A percentile compares a stretch with the other conserved stretches of the same genome.
These are phyloP conservation scores for Lepeophtheirus salmonis DNA, from an alignment of 1,140 invertebrate genomes.

Conservation along the genomic window DNA sequence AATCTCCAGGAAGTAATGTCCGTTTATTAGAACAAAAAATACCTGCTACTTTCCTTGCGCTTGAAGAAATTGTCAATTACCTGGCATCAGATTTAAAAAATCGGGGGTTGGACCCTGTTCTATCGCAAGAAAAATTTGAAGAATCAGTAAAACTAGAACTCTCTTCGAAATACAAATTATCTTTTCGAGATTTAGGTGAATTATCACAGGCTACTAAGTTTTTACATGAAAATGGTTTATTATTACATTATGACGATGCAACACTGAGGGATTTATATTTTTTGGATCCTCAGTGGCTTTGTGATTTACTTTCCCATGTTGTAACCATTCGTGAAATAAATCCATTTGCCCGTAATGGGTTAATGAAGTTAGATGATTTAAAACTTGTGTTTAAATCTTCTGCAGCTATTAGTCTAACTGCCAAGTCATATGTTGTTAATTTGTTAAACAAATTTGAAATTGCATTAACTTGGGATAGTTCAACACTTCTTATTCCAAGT, in stretches of 20 bases:
- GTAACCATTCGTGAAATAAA: constrained; percentile 90
- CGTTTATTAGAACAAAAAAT: constrained; percentile 79
- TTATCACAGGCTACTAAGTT: constrained; percentile 82
- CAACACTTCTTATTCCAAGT: constrained; percentile 75
- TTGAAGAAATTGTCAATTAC: constrained; percentile 73
- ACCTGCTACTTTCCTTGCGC: constrained; percentile 77
- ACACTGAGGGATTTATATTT: constrained; percentile 85
- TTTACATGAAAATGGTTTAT: constrained; percentile 88
- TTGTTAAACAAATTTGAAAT: constrained; percentile 92
- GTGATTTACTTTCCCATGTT: constrained; percentile 88
- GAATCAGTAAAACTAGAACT: constrained; percentile 47
- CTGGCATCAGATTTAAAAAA: constrained; percentile 44
- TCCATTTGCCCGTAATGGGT: constrained; percentile 67
- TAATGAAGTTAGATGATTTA: constrained; percentile 87
- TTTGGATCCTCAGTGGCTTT: constrained; percentile 93
- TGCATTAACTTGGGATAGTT: constrained; percentile 84
- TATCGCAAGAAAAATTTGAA: constrained; percentile 66
- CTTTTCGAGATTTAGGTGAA: constrained; percentile 69
- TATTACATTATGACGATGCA: constrained; percentile 94
- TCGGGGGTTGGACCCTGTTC: constrained; percentile 53
- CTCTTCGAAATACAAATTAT: constrained; percentile 39
- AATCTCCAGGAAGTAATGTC: constrained; percentile 77
- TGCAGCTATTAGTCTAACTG: constrained; percentile 37
- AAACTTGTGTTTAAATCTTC: constrained; percentile 72
- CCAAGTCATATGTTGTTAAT: constrained; percentile 60